A percentile compares a stretch with the other conserved stretches of the same genome.
These are phyloP conservation scores for Auanema freiburgensis DNA, from an alignment of 2,888 invertebrate genomes.

Conservation along the genomic window DNA sequence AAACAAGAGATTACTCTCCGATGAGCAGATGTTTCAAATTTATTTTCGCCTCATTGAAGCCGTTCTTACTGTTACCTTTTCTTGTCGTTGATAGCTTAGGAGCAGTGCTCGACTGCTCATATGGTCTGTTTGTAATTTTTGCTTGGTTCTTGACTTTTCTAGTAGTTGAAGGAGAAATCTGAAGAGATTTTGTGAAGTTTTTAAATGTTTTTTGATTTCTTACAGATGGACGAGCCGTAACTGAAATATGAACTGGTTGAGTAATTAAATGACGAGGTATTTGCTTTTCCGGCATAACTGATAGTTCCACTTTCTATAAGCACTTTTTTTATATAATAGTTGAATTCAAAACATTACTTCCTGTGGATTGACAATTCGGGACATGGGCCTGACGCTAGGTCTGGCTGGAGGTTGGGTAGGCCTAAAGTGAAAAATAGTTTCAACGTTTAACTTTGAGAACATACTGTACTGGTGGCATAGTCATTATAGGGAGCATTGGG, in stretches of 20 bases:
- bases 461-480: constrained; percentile 11
- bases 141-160: constrained; percentile 5
- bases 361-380: no score
- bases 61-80: not conserved
- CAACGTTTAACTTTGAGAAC: not conserved
- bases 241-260: constrained; percentile 24
- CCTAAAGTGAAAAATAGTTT: not conserved
- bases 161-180: not conserved
- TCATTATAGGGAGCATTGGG: constrained; percentile 34
- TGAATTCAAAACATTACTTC: no score
- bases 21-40: no score
- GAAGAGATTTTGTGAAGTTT: not conserved
- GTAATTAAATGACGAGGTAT: constrained; percentile 21
- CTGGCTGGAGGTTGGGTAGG: constrained; percentile 3
- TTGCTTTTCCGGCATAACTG: constrained; percentile 1
- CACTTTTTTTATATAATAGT: not conserved
- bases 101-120: not conserved
- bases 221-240: constrained; percentile 6
- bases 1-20: no score
- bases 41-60: no score
- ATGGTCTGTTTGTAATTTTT: not conserved
- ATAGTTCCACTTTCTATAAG: not conserved
- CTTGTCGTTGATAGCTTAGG: constrained; percentile 4
- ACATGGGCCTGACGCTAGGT: not conserved
- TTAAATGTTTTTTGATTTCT: not conserved